phyloP scores from a whole-genome alignment of 2,888 invertebrate genomes.

The Andrena haemorrhoa region DNA sequence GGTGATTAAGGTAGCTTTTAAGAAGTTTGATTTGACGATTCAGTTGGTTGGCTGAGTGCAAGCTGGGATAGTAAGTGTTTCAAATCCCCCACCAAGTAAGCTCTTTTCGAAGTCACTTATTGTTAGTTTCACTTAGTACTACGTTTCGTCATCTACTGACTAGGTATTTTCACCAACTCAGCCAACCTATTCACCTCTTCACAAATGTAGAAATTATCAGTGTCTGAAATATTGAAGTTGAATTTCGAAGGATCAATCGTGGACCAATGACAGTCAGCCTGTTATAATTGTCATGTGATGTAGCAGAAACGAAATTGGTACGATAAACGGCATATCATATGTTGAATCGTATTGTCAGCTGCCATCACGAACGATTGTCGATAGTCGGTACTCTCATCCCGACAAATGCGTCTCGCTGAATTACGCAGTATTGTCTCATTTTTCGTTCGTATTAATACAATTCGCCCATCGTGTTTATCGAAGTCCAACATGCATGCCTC shows the following conservation, averaged over 20 bases:
- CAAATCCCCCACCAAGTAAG: too few relatives aligned
- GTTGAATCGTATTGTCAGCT: constrained; percentile 3
- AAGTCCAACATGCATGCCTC: neutral
- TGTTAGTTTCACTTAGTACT: too few relatives aligned
- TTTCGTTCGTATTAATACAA: neutral
- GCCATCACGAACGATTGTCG: neutral
- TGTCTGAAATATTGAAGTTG: too few relatives aligned
- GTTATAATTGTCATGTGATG: neutral
- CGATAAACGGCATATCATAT: neutral
- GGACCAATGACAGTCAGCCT: neutral
- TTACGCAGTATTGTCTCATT: neutral
- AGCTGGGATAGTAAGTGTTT: too few relatives aligned
- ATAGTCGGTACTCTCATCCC: neutral
- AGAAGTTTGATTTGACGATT: too few relatives aligned
- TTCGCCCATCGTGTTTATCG: neutral
- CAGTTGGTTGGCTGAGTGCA: too few relatives aligned
- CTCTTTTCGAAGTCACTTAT: too few relatives aligned
- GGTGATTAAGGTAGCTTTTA: too few relatives aligned
- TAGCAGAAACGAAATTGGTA: neutral
- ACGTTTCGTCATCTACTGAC: too few relatives aligned
- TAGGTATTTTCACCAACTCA: too few relatives aligned
- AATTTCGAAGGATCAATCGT: neutral
- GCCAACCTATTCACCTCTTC: too few relatives aligned
- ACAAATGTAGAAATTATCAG: too few relatives aligned
- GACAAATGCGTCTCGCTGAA: constrained; percentile 2